phyloP scores from a whole-genome alignment of 2,113 vertebrate genomes.

The Embiotoca jacksoni region DNA sequence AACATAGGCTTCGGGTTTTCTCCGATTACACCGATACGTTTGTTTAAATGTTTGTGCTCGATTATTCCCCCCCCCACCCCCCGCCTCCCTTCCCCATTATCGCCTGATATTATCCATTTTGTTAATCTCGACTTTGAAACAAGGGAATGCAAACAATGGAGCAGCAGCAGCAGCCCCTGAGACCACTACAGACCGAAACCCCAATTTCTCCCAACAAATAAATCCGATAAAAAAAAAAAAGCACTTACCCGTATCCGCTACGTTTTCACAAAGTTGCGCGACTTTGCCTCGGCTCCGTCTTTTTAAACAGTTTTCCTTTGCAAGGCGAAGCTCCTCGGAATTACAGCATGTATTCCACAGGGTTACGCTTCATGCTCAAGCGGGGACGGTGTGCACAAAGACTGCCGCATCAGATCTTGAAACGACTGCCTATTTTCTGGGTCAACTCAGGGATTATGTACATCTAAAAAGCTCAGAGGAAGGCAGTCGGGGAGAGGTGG shows the following conservation, averaged over 20 bases:
- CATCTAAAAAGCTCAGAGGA: constrained; percentile 83
- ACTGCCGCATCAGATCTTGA: constrained; percentile 84
- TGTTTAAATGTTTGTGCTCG: constrained; percentile 10
- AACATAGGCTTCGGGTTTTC: constrained; percentile 26
- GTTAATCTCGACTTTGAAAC: constrained; percentile 56
- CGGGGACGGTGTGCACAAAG: constrained; percentile 76
- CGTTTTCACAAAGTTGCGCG: constrained; percentile 78
- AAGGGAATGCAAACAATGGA: constrained; percentile 83
- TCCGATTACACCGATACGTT: background rate
- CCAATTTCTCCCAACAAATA: constrained; percentile 55
- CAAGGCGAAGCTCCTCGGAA: constrained; percentile 61
- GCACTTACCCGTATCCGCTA: constrained; percentile 79
- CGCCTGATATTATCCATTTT: background rate
- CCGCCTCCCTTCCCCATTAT: no score
- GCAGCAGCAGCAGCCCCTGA: constrained; percentile 56
- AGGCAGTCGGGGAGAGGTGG: constrained; percentile 80
- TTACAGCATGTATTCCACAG: constrained; percentile 80
- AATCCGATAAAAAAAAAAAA: constrained; percentile 46
- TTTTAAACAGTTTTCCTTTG: constrained; percentile 42
- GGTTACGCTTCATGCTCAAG: constrained; percentile 83
- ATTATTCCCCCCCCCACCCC: background rate
- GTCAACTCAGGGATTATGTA: constrained; percentile 88
- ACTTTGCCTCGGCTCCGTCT: constrained; percentile 69
- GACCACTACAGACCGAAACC: constrained; percentile 47
- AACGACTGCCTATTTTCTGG: constrained; percentile 86